A percentile compares a stretch with the other conserved stretches of the same genome.
Evolutionary conservation across 2,888 invertebrate species (phyloP).

Genomic region (Parasteatoda lunata): DNA sequence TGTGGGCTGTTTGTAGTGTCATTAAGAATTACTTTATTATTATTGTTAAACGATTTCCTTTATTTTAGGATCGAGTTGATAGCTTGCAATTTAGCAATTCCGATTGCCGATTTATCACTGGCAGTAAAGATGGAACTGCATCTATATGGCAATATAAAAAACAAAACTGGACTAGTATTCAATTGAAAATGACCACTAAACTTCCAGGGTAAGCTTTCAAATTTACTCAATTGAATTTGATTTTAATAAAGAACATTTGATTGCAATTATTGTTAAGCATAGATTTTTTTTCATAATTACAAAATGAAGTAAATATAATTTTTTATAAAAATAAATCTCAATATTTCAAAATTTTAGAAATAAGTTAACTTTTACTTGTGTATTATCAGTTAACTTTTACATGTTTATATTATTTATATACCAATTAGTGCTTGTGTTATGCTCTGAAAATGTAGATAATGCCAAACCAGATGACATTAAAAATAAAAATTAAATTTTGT

Average conservation of each 20-base stretch:
- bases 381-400: too few relatives aligned
- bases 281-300: not conserved
- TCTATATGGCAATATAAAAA: slow-evolving; percentile 93
- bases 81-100: slow-evolving; percentile 95
- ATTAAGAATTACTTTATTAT: too few relatives aligned
- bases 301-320: not conserved
- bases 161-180: slow-evolving; percentile 89
- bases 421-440: not conserved
- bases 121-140: slow-evolving; percentile 95
- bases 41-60: too few relatives aligned
- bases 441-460: not conserved
- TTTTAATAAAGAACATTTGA: not conserved
- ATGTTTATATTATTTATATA: not conserved
- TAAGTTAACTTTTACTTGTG: not conserved
- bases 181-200: slow-evolving; percentile 79
- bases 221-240: not conserved
- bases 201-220: slow-evolving; percentile 38
- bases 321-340: not conserved
- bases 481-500: too few relatives aligned
- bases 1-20: not conserved
- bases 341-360: not conserved
- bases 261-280: not conserved
- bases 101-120: slow-evolving; percentile 91
- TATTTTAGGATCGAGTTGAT: slow-evolving; percentile 75
- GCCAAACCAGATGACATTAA: not conserved